Percentiles rank a stretch among this genome's conserved stretches.
Conservation (phyloP, 2,888 invertebrate species). For the Saturnia pavonia region DNA sequence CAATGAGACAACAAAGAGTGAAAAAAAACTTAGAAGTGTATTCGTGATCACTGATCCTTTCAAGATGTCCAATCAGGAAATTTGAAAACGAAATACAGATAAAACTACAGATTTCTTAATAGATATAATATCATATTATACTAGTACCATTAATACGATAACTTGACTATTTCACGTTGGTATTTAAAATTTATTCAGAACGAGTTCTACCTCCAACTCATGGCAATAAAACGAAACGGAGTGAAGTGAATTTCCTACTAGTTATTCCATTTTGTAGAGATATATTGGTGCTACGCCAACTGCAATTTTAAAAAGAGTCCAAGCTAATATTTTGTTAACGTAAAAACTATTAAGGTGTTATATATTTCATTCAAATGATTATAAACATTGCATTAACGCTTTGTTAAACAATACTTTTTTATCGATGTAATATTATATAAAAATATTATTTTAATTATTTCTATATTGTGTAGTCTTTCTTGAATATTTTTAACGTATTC, state of each 20-base stretch:
- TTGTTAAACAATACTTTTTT: no score
- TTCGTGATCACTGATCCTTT: no score
- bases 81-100: neutral
- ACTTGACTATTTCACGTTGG: slow-evolving; percentile 6
- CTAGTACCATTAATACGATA: neutral
- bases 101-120: neutral
- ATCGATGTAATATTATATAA: neutral
- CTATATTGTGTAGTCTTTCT: no score
- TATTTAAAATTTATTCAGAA: slow-evolving; percentile 34
- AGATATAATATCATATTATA: neutral
- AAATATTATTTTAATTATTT: neutral
- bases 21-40: no score
- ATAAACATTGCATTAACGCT: no score
- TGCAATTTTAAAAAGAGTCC: slow-evolving; percentile 20
- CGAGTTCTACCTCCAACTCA: slow-evolving; percentile 32
- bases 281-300: slow-evolving; percentile 27
- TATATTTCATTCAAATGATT: no score
- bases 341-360: neutral
- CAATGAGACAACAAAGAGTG: no score
- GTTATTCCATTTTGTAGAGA: slow-evolving; percentile 28
- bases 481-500: no score
- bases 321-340: neutral
- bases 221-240: slow-evolving; percentile 35
- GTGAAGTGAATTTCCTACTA: slow-evolving; percentile 36
- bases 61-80: no score